These are phyloP conservation scores for Forbesichthys papilliferus DNA, from an alignment of 2,113 vertebrate genomes.

Conservation along the genomic window DNA sequence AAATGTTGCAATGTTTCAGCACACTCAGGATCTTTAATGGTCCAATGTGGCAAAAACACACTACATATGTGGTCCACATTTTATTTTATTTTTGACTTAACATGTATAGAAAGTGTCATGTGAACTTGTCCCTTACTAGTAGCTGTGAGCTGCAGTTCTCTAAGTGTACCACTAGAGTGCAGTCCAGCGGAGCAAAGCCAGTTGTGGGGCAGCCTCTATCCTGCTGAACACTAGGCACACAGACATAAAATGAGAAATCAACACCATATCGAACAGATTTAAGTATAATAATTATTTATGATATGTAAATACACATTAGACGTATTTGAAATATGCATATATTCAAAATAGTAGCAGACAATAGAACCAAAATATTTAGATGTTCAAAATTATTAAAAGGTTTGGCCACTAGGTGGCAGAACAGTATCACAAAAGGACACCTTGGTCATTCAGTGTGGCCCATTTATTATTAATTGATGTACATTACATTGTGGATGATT, in stretches of 20 bases:
- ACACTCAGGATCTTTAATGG: background rate
- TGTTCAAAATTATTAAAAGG: background rate
- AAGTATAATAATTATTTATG: background rate
- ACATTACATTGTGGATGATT: no score
- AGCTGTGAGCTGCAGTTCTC: constrained; percentile 86
- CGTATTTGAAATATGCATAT: background rate
- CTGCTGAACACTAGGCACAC: constrained; percentile 43
- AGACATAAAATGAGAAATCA: background rate
- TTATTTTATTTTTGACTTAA: background rate
- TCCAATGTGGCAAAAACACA: background rate
- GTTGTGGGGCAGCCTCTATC: constrained; percentile 79
- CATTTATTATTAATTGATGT: no score
- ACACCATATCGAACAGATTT: background rate
- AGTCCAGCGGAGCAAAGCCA: constrained; percentile 81
- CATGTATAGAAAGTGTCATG: background rate
- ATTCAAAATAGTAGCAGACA: background rate
- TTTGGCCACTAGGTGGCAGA: constrained; percentile 51
- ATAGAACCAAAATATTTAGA: background rate
- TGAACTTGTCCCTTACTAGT: constrained; percentile 77
- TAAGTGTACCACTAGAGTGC: constrained; percentile 84
- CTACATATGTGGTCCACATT: background rate
- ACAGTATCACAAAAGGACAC: background rate
- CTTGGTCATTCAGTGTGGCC: no score
- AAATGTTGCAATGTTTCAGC: no score
- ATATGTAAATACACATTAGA: background rate